Conservation (phyloP, 1,140 invertebrate genomes). For the Pseudomyrmex gracilis region DNA sequence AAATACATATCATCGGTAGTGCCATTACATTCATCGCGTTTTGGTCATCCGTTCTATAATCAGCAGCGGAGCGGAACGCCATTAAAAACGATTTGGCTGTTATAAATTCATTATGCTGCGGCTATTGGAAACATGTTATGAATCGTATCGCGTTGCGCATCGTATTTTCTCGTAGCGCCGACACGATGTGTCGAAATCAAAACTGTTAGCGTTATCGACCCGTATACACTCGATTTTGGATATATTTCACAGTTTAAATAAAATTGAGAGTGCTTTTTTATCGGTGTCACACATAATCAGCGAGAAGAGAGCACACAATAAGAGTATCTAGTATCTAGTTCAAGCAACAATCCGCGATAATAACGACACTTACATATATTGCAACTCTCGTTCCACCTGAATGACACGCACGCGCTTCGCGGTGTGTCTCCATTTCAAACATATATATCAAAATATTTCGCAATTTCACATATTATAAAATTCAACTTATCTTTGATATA, state of each 20-base stretch:
- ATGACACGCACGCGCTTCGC: not conserved
- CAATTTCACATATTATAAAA: not conserved
- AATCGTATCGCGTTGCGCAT: conserved; percentile 6
- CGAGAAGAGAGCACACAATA: not conserved
- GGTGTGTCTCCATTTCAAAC: not conserved
- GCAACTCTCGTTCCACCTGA: not conserved
- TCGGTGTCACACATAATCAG: not conserved
- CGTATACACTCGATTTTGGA: no score
- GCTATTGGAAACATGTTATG: conserved; percentile 1
- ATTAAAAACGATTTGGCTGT: conserved; percentile 50
- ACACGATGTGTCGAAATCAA: conserved; percentile 31
- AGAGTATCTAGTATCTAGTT: no score
- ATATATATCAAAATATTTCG: not conserved
- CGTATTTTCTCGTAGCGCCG: conserved; percentile 19
- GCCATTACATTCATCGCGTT: conserved; percentile 17
- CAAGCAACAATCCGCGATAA: no score
- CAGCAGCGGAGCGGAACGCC: not conserved
- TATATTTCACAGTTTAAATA: no score
- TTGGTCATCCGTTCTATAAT: conserved; percentile 26
- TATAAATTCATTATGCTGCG: conserved; percentile 46
- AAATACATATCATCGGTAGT: not conserved
- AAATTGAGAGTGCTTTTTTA: no score
- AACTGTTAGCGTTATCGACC: conserved; percentile 8
- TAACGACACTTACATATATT: not conserved
- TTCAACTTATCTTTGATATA: not conserved